These are phyloP conservation scores for Aurelia sp. DNA, from an alignment of 30 jellyfish, hydroid and myxozoan genomes.

Conservation along the genomic window DNA sequence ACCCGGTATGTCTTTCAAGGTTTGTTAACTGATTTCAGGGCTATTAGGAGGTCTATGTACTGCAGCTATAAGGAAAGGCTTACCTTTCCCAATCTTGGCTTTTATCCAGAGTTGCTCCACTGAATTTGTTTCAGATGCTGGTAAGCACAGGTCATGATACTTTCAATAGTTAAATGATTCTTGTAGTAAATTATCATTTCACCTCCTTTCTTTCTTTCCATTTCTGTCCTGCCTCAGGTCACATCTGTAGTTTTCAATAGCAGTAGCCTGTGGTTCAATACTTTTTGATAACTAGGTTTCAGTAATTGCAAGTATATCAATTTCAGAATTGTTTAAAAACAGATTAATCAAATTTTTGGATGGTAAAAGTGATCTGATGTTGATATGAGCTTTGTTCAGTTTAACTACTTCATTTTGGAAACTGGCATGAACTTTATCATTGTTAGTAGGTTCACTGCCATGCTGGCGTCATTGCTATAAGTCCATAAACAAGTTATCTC, in stretches of 20 bases:
- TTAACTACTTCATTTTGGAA: background rate
- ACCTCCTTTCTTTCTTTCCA: conserved; percentile 1
- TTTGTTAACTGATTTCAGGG: conserved; percentile 5
- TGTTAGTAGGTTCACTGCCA: conserved; percentile 5
- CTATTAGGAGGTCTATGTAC: conserved; percentile 11
- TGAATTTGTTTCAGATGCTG: conserved; percentile 14
- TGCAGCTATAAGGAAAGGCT: conserved; percentile 5
- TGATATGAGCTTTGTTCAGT: conserved; percentile 1
- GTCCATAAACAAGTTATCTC: too few relatives aligned
- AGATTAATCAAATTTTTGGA: background rate
- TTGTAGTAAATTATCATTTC: background rate
- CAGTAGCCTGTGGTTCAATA: too few relatives aligned
- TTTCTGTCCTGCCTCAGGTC: background rate
- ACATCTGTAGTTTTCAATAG: background rate
- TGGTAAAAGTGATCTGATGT: background rate
- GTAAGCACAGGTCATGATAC: conserved; percentile 15
- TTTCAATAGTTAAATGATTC: background rate
- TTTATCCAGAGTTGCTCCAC: conserved; percentile 18
- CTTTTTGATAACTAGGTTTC: background rate
- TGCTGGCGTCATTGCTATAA: background rate
- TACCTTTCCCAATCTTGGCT: conserved; percentile 7
- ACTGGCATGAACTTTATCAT: conserved; percentile 1
- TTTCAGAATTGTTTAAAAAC: background rate
- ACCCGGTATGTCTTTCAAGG: conserved; percentile 5
- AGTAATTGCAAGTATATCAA: conserved; percentile 3